phyloP scores from a whole-genome alignment of 2,113 vertebrate genomes.

The Neolamprologus tretocephalus region DNA sequence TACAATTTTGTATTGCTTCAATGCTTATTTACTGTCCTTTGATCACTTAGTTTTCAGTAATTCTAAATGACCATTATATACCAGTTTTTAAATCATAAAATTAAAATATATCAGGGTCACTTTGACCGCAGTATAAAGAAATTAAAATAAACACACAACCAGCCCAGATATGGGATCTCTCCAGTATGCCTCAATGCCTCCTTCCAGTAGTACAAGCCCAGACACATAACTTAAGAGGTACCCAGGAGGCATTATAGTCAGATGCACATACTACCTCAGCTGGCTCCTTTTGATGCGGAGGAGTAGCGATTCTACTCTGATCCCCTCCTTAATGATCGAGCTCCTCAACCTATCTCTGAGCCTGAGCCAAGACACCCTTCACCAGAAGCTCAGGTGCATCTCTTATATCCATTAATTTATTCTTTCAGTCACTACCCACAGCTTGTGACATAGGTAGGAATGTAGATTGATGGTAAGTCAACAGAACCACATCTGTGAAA shows the following conservation, averaged over 20 bases:
- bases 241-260: accelerated
- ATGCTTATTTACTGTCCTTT: background rate
- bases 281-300: accelerated
- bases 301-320: background rate
- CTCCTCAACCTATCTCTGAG: background rate
- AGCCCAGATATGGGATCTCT: background rate
- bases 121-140: background rate
- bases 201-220: background rate
- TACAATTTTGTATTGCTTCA: background rate
- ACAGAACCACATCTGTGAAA: background rate
- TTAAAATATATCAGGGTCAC: background rate
- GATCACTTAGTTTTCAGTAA: background rate
- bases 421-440: background rate
- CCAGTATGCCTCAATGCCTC: background rate
- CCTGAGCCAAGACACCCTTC: background rate
- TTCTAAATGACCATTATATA: accelerated
- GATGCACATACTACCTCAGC: background rate
- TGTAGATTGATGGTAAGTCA: background rate
- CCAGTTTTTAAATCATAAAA: background rate
- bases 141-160: background rate
- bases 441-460: background rate
- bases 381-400: accelerated
- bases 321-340: background rate
- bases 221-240: accelerated
- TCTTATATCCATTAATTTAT: background rate